A percentile compares a stretch with the other conserved stretches of the same genome.
These are phyloP conservation scores for Sympetrum striolatum DNA, from an alignment of 2,888 invertebrate genomes.

Conservation along the genomic window DNA sequence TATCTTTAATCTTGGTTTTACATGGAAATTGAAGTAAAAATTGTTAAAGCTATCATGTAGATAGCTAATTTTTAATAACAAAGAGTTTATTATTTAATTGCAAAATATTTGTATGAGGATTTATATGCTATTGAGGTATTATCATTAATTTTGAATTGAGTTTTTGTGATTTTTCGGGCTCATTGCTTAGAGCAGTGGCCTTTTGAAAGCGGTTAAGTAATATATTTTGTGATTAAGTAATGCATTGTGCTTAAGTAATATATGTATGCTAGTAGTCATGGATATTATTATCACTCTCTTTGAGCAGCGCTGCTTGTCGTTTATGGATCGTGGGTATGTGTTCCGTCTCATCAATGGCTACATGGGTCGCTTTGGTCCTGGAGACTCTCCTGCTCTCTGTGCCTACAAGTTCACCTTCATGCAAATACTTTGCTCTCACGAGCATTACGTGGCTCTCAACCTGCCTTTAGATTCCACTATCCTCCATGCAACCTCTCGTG, in stretches of 20 bases:
- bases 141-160: too few species aligned
- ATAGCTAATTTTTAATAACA: too few species aligned
- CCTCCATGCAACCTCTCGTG: background rate
- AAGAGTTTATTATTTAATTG: too few species aligned
- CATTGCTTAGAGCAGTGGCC: too few species aligned
- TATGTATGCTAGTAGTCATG: background rate
- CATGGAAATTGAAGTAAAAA: background rate
- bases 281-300: background rate
- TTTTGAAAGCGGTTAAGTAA: too few species aligned
- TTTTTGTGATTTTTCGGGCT: too few species aligned
- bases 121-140: too few species aligned
- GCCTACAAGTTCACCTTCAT: conserved; percentile 93
- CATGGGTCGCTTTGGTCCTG: conserved; percentile 81
- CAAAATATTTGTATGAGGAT: too few species aligned
- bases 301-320: conserved; percentile 79
- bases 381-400: conserved; percentile 80
- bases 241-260: conserved; percentile 43
- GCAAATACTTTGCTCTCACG: conserved; percentile 89
- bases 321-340: conserved; percentile 94
- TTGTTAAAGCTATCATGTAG: too few species aligned
- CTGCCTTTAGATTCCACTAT: conserved; percentile 72
- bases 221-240: background rate
- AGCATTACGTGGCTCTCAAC: conserved; percentile 93
- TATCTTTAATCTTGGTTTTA: too few species aligned
- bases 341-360: conserved; percentile 88